Evolutionary conservation across 2,888 invertebrate species (phyloP).

Genomic region (Andrena bucephala): DNA sequence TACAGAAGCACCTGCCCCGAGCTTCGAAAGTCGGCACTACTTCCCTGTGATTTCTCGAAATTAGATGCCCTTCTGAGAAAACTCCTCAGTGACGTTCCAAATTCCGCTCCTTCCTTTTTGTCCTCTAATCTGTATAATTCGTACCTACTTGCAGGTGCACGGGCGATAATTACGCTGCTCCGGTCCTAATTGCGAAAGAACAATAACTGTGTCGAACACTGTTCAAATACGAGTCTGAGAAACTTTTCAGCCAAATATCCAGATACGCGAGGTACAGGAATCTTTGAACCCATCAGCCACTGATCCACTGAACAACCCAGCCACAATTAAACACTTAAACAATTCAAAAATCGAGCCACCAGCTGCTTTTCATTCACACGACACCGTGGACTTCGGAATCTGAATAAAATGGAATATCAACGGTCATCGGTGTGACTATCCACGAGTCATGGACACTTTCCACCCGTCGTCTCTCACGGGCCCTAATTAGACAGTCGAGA

Average conservation of each 20-base stretch:
- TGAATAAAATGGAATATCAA: neutral
- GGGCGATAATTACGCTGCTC: conserved; percentile 22
- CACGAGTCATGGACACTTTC: conserved; percentile 14
- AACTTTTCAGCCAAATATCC: no score
- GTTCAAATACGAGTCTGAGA: no score
- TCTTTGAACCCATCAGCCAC: no score
- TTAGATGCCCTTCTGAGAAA: conserved; percentile 48
- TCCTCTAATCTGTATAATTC: conserved; percentile 43
- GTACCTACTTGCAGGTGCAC: conserved; percentile 27
- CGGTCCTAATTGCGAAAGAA: conserved; percentile 20
- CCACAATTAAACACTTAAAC: no score
- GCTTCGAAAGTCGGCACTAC: conserved; percentile 50
- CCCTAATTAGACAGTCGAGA: conserved; percentile 60
- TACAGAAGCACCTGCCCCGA: conserved; percentile 66
- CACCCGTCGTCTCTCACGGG: conserved; percentile 39
- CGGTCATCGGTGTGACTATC: neutral
- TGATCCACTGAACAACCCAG: no score
- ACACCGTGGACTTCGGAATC: conserved; percentile 6
- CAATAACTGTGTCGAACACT: no score
- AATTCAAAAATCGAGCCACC: neutral
- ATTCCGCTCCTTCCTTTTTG: conserved; percentile 31
- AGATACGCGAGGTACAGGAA: no score
- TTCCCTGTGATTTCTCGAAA: conserved; percentile 57
- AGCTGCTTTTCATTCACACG: neutral
- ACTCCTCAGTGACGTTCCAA: conserved; percentile 40